phyloP scores from a whole-genome alignment of 2,113 vertebrate genomes.

The Scalopus aquaticus region DNA sequence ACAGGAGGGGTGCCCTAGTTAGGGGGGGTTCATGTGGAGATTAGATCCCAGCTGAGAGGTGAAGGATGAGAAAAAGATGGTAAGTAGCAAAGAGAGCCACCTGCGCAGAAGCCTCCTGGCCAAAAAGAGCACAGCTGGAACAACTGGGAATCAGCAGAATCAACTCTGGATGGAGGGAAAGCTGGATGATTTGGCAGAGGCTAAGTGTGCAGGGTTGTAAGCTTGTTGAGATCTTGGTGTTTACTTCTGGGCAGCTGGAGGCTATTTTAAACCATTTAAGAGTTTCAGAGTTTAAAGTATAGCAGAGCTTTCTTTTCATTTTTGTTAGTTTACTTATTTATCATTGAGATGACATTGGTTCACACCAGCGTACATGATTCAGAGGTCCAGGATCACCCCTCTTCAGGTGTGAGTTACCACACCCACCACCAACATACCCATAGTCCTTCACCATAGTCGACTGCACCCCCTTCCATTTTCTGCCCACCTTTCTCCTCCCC shows the following conservation, averaged over 20 bases:
- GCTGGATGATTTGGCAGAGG: not conserved
- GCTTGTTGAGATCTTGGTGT: not conserved
- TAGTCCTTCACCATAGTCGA: not conserved
- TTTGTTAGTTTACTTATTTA: too few relatives aligned
- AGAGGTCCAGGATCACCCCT: too few relatives aligned
- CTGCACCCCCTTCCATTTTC: too few relatives aligned
- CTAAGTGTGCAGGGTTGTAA: too few relatives aligned
- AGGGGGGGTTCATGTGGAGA: not conserved
- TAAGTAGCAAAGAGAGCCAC: not conserved
- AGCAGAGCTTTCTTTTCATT: not conserved
- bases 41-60: not conserved
- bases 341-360: too few relatives aligned
- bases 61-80: not conserved
- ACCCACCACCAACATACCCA: too few relatives aligned
- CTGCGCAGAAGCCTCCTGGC: not conserved
- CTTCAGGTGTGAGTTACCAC: too few relatives aligned
- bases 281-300: not conserved
- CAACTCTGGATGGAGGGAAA: not conserved
- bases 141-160: not conserved
- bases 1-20: not conserved
- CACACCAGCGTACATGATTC: too few relatives aligned
- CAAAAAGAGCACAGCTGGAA: not conserved
- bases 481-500: too few relatives aligned
- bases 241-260: not conserved
- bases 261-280: not conserved